phyloP scores from a whole-genome alignment of 92 coral and sea anemone species.

The Palythoa heliodiscus region DNA sequence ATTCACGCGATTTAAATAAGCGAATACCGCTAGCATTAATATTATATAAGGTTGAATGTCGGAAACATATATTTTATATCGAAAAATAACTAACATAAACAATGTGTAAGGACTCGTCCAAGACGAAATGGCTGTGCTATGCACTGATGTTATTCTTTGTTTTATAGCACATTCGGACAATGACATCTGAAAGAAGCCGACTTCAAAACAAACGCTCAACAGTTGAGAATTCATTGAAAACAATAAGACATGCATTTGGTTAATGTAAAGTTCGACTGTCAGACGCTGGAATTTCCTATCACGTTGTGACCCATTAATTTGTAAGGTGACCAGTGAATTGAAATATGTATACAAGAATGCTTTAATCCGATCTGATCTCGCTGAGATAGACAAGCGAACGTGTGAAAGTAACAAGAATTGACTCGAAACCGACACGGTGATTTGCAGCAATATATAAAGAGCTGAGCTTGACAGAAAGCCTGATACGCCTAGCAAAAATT shows the following conservation, averaged over 20 bases:
- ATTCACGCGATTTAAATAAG: conserved; percentile 34
- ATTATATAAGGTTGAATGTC: neutral
- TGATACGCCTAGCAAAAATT: neutral
- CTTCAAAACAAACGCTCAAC: conserved; percentile 61
- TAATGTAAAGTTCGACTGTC: conserved; percentile 27
- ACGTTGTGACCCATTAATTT: conserved; percentile 66
- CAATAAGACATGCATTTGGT: conserved; percentile 30
- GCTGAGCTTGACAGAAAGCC: neutral
- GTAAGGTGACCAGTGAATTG: conserved; percentile 61
- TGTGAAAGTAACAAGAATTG: neutral
- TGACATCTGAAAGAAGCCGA: conserved; percentile 57
- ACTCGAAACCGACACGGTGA: conserved; percentile 5
- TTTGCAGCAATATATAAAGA: conserved; percentile 11
- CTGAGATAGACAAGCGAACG: neutral
- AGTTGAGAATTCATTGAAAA: conserved; percentile 42
- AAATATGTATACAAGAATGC: conserved; percentile 59
- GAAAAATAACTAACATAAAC: conserved; percentile 12
- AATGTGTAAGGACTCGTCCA: conserved; percentile 18
- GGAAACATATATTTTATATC: neutral
- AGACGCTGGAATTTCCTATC: conserved; percentile 34
- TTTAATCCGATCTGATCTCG: conserved; percentile 43
- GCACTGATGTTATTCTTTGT: conserved; percentile 60
- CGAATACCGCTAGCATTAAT: conserved; percentile 2
- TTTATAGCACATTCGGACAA: conserved; percentile 57
- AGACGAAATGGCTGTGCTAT: conserved; percentile 22